Evolutionary conservation across 2,797 vertebrate genomes (phyloP), one percentile per base, ranked within the genome.

Genomic region (Enteromius viviparus): DNA sequence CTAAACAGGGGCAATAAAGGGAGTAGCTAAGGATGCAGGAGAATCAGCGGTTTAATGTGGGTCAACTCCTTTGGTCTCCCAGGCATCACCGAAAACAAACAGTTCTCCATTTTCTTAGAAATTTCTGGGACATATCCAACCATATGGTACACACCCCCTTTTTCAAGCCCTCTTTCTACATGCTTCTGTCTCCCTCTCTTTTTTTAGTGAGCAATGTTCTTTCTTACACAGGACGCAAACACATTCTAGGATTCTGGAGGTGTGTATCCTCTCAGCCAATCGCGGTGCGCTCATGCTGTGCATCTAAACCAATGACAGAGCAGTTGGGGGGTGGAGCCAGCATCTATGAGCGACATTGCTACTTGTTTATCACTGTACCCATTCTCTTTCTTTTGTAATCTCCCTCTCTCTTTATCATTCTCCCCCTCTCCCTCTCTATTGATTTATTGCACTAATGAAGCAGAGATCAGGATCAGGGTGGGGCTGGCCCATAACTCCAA

Each of bases 191-290:
- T 62, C 21, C n/a, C 23, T 75, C 12, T 29, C 12, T 68, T 74
- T 40, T 85, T 78, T 53, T 74, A 23, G 82, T 86, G 55, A 80
- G 72, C 82, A 83, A 87, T 75, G 81, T 82, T 80, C 74, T 19
- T 58, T 81, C 81, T 84, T 86, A 76, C 82, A 81, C 66, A 82
- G 82, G 0, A 87, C 89, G 93, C 90, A 94, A 96, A 95, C 94
- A 95, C 91, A 95, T 93, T 95, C 87, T 92, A 94, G 42, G 21
- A 66, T 58, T 83, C 74, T 80, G 84, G 96, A 95, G 96, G 96
- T 95, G 96, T 97, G 96, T 93, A 92, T 69, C 89, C 0, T 70
- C 78, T 85, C 29, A 83, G 90, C 96, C 96, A 96, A 97, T 97
- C 37, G 87, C 11, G 12, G 87, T 83, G 42, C 81, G 71, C 87